Base-by-base conservation (phyloP, 2,113 vertebrate species). In the Eptesicus fuscus region DNA sequence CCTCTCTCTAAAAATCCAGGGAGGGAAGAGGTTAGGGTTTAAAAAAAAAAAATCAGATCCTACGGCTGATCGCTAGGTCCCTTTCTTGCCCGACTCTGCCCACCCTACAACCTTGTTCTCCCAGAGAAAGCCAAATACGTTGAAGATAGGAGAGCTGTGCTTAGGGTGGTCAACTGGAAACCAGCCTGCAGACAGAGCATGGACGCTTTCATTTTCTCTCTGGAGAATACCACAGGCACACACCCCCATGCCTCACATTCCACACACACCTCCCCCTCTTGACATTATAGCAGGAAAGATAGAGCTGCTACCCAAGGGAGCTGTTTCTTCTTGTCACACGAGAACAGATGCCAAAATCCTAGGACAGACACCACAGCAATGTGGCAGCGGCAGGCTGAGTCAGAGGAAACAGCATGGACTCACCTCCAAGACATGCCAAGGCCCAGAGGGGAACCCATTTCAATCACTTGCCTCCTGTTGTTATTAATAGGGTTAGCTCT, bases 241-340 rank as follows among this genome's bases (percentile, higher is more conserved):
- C 74, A 73, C 61, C 56, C 44, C 67, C 73, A 4, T 0, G 3
- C 80, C 85, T 90, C 77, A 28, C 22, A 76, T 7, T 95, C 51
- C 83, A 79, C 17, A 61, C 83, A 95, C 65, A 83, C 93, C 95
- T 92, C 96, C 96, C 76, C 90, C 83, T 82, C 90, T 69, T 93
- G 96, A 96, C 95, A 96, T 96, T 94, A 79, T 51, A 95, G 90
- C 86, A 91, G 93, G 93, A 97, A 93, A 56, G 94, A 96, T 14
- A 14, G 82, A 71, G 79, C 87, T 90, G 79, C 86, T 87, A 70
- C 83, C 91, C 78, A 65, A 84, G 59, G 93, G 90, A 96, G 96
- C 87, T 90, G 83, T 88, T 92, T 92, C 96, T 94, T 97, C 92
- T 95, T 80, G 77, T 92, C 96, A 92, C 95, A 92, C 44, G 53